Conservation (phyloP, 1,140 invertebrate species). For the Mesaphorura yosii region DNA sequence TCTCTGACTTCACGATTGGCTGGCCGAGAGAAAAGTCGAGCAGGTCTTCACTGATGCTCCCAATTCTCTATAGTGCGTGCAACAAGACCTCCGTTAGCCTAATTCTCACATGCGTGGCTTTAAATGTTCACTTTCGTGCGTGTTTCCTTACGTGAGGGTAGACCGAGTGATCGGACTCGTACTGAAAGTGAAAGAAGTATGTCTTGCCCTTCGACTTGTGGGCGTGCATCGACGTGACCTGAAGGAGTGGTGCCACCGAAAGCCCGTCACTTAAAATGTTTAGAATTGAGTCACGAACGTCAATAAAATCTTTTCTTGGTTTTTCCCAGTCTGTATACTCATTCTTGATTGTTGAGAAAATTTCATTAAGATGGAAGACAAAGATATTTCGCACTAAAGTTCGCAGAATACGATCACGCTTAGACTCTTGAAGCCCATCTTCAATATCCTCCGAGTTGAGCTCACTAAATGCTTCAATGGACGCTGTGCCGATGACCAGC, state of each 20-base stretch:
- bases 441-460: constrained; percentile 56
- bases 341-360: constrained; percentile 78
- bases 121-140: background rate
- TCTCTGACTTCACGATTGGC: constrained; percentile 13
- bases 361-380: constrained; percentile 78
- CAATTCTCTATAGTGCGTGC: constrained; percentile 22
- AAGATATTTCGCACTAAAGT: constrained; percentile 81
- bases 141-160: constrained; percentile 52
- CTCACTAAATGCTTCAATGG: constrained; percentile 60
- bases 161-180: constrained; percentile 58
- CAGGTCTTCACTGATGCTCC: constrained; percentile 30
- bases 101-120: too few species aligned
- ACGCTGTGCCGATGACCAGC: constrained; percentile 33
- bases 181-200: constrained; percentile 79
- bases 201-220: constrained; percentile 58
- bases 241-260: constrained; percentile 66
- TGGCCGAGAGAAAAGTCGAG: constrained; percentile 30
- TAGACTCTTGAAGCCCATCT: constrained; percentile 71
- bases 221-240: constrained; percentile 65
- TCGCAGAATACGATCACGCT: constrained; percentile 67
- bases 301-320: constrained; percentile 42
- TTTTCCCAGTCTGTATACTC: constrained; percentile 88
- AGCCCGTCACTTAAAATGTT: constrained; percentile 72
- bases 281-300: constrained; percentile 59
- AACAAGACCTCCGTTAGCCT: too few species aligned